Conservation (phyloP, 1,140 invertebrate species). For the Neodiprion pinetum region DNA sequence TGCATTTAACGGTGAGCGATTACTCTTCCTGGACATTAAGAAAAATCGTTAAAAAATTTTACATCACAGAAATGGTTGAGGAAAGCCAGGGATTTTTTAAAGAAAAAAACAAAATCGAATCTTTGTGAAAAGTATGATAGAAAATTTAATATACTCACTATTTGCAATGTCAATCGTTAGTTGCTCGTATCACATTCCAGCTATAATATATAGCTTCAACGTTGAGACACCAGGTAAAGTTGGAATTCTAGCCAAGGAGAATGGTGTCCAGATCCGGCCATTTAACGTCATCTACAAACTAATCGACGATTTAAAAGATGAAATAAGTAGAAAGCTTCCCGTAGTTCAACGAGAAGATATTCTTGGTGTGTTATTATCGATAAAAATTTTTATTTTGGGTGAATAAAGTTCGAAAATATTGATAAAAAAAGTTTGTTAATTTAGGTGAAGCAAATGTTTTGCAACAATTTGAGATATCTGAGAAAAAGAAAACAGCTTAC, state of each 20-base stretch:
- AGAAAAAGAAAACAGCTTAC: slow-evolving; percentile 81
- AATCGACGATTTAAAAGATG: slow-evolving; percentile 85
- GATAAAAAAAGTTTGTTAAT: slow-evolving; percentile 32
- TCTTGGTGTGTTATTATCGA: slow-evolving; percentile 65
- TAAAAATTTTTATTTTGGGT: slow-evolving; percentile 14
- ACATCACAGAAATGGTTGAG: too few relatives aligned
- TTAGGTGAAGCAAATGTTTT: slow-evolving; percentile 86
- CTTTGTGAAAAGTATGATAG: neutral
- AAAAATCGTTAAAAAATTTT: too few relatives aligned
- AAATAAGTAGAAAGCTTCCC: slow-evolving; percentile 80
- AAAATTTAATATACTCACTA: slow-evolving; percentile 9
- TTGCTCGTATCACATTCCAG: slow-evolving; percentile 56
- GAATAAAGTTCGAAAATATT: slow-evolving; percentile 12
- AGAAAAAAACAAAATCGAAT: too few relatives aligned
- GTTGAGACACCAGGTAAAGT: slow-evolving; percentile 66
- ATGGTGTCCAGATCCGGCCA: slow-evolving; percentile 68
- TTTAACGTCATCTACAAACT: slow-evolving; percentile 93
- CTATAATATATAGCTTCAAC: slow-evolving; percentile 89
- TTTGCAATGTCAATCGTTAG: slow-evolving; percentile 9
- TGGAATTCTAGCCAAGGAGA: slow-evolving; percentile 60
- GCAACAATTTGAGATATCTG: slow-evolving; percentile 83
- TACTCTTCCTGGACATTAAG: slow-evolving; percentile 17
- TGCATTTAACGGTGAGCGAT: slow-evolving; percentile 73
- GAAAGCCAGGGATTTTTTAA: too few relatives aligned
- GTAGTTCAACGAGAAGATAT: slow-evolving; percentile 75